These are phyloP conservation scores for Xanthorhoe spadicearia DNA, from an alignment of 2,888 invertebrate species.

Conservation along the genomic window DNA sequence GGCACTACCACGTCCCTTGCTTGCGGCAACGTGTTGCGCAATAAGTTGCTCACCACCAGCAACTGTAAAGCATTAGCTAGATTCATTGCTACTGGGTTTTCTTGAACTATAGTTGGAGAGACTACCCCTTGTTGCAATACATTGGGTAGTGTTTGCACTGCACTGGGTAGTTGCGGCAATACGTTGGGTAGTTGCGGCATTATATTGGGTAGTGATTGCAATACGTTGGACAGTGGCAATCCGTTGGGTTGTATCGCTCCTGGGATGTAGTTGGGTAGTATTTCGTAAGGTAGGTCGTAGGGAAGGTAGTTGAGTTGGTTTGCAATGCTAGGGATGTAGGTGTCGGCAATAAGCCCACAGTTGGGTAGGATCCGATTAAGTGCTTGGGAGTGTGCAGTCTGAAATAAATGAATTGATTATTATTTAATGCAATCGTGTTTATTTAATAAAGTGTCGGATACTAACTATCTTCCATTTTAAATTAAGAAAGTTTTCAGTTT, in stretches of 20 bases:
- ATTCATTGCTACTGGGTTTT: slow-evolving; percentile 70
- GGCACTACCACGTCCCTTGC: slow-evolving; percentile 43
- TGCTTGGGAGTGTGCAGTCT: slow-evolving; percentile 59
- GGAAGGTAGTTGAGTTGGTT: slow-evolving; percentile 46
- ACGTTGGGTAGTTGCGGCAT: slow-evolving; percentile 29
- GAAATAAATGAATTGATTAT: slow-evolving; percentile 39
- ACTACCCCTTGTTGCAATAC: slow-evolving; percentile 4
- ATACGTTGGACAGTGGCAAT: slow-evolving; percentile 34
- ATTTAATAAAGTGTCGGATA: too few species aligned
- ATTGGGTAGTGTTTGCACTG: slow-evolving; percentile 14
- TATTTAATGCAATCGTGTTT: too few species aligned
- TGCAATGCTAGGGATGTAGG: slow-evolving; percentile 51
- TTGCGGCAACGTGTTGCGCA: slow-evolving; percentile 63
- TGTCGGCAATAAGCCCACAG: slow-evolving; percentile 48
- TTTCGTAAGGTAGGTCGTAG: slow-evolving; percentile 47
- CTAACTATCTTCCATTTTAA: too few species aligned
- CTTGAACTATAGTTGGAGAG: slow-evolving; percentile 61
- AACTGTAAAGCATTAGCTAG: slow-evolving; percentile 72
- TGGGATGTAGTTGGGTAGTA: slow-evolving; percentile 44
- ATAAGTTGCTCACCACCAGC: slow-evolving; percentile 68
- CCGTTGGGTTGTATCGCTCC: slow-evolving; percentile 27
- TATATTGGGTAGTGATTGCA: slow-evolving; percentile 30
- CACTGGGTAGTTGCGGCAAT: slow-evolving; percentile 10
- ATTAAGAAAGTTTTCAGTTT: too few species aligned
- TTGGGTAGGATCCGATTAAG: slow-evolving; percentile 56